Base-by-base conservation (phyloP, 2,797 vertebrate genomes). In the Malacoctenus gilli region DNA sequence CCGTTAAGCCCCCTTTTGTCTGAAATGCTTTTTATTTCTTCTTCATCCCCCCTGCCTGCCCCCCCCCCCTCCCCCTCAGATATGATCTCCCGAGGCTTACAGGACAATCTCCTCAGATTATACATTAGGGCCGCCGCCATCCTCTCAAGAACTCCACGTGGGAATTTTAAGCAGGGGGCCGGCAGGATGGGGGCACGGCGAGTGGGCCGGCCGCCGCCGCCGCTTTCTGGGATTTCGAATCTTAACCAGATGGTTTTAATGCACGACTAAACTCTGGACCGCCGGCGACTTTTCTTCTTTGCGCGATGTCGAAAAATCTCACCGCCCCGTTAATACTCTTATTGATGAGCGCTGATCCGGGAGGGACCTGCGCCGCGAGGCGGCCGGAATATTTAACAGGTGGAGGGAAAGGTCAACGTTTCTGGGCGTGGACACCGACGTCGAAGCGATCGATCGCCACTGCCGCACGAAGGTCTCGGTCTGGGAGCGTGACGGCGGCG, bases 61-160 rank as follows among this genome's bases (percentile, higher is more conserved):
- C n/a, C n/a, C n/a, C n/a, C n/a, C n/a, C n/a, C n/a, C n/a, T n/a
- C n/a, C n/a, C n/a, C 50, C 74, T 85, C 82, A 82, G 64, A 83
- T 79, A 68, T 67, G 73, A 79, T 86, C 81, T 82, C 64, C 72
- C 39, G 65, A 71, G 63, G 83, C 85, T 88, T 81, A 86, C 22
- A 51, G 79, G 77, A 68, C 85, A 90, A 87, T 87, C 85, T 84
- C 64, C 78, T 85, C 80, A 80, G 63, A 64, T 75, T 77, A 76
- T 69, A 75, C 83, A 83, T 84, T 82, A 83, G 65, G 62, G 73
- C 71, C 41, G 74, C 70, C 39, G 60, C 81, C 80, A 83, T 84
- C 79, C 78, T 73, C 32, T 50, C 46, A 72, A 74, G 69, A 74
- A 78, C 84, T 72, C 79, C 78, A 68, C 68, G 44, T 58, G 51